These are phyloP conservation scores for Drosophila leonis DNA, from an alignment of 2,888 invertebrate genomes.

Conservation along the genomic window DNA sequence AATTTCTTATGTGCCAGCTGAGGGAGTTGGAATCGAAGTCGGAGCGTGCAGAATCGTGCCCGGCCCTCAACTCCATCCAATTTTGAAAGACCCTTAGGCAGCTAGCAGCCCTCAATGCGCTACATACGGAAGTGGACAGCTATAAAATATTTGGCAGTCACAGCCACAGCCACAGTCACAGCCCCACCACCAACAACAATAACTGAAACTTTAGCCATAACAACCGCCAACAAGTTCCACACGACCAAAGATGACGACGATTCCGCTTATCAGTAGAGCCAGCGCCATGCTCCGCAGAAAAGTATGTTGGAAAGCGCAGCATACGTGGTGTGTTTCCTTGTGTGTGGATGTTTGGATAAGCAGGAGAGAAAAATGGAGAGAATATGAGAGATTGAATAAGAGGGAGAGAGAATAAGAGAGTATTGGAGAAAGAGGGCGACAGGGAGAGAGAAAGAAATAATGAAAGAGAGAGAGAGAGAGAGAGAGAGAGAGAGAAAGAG, in stretches of 20 bases:
- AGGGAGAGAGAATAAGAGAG: background rate
- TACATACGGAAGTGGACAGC: slow-evolving; percentile 61
- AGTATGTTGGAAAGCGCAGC: slow-evolving; percentile 44
- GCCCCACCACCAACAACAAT: slow-evolving; percentile 20
- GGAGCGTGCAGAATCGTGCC: background rate
- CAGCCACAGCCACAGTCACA: slow-evolving; percentile 17
- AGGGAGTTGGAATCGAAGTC: background rate
- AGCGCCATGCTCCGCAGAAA: slow-evolving; percentile 22
- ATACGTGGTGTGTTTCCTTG: background rate
- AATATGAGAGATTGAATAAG: background rate
- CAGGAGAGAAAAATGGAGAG: background rate
- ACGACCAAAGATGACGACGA: slow-evolving; percentile 25
- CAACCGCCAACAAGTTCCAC: slow-evolving; percentile 41
- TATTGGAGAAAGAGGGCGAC: background rate
- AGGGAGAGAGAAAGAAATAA: background rate
- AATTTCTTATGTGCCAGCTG: slow-evolving; percentile 20
- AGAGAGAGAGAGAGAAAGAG: background rate
- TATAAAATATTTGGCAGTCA: slow-evolving; percentile 58
- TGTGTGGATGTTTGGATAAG: slow-evolving; percentile 4
- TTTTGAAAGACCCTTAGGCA: slow-evolving; percentile 7
- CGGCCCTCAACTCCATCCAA: slow-evolving; percentile 3
- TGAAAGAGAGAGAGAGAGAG: background rate
- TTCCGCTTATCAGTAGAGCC: slow-evolving; percentile 57
- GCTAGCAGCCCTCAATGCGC: background rate
- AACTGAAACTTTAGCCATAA: slow-evolving; percentile 69